Base-by-base conservation (phyloP, 2,888 invertebrate species). In the Nematopogon swammerdamellus region DNA sequence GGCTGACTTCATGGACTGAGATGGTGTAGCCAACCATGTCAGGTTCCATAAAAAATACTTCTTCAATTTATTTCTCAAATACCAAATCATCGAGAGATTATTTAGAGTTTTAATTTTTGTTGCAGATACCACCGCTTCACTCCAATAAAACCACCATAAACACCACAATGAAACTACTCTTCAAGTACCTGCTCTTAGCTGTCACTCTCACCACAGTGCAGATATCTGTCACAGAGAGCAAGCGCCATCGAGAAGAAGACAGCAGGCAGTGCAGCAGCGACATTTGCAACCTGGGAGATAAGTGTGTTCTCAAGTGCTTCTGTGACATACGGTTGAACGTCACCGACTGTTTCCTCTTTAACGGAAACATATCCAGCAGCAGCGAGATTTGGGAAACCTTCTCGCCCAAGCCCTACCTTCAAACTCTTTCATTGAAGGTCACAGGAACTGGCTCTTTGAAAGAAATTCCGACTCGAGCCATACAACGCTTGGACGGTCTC, bases 381-480 rank as follows among this genome's bases (percentile, higher is more conserved):
- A 86, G 89, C 63, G 82, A 85, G 11, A 81, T 88, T 56, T 92
- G 92, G 91, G 75, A 81, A 44, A 82, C 85, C 53, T 90, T 91
- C 67, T 80, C 81, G 50, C 85, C 87, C 10, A 91, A 92, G 62
- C 85, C 85, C 18, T 80, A 85, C 56, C 65, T 91, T 54, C 82
- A 85, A 57, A 83, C 84, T 56, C 73, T 92, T 48, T 85, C 84
- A 53, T 85, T 92, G 61, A 85, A 86, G 59, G 85, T 89, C 1
- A 82, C 88, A 56, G 84, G 85, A 10, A 84, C 85, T 56, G 88
- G 87, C 11, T 83, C 84, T 11, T 72, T 91, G 48, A 85, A 82
- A 55, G 88, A 87, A 59, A 81, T 91, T 44, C 91, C 91, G 1
- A 83, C 87, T 10, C 82, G 84, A 62, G 84, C 88, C 20, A 76